Conservation (phyloP, 2,113 vertebrate species). For the human (Homo sapiens) region DNA sequence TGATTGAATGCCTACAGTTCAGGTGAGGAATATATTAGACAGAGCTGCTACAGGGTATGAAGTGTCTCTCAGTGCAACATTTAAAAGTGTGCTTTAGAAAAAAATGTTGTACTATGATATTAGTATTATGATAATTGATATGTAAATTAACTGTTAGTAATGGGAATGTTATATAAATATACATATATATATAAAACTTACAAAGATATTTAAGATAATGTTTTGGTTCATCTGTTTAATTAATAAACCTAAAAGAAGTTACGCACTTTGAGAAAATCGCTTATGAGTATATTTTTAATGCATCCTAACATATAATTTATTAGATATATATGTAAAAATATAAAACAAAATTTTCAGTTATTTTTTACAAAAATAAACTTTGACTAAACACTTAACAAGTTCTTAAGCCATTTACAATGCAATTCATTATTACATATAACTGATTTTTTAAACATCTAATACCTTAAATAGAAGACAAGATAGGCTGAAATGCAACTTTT, state of each 20-base stretch:
- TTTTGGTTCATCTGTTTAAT: neutral
- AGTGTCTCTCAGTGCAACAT: neutral
- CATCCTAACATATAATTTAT: neutral
- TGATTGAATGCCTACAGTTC: neutral
- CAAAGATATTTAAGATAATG: neutral
- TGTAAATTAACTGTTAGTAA: neutral
- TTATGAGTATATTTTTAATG: neutral
- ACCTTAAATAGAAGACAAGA: neutral
- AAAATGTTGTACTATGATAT: neutral
- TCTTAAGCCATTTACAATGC: neutral
- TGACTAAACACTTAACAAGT: neutral
- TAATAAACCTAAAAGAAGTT: neutral
- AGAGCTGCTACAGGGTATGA: accelerated
- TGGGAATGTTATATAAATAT: neutral
- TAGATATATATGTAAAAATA: neutral
- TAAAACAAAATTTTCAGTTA: neutral
- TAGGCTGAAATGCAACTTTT: neutral
- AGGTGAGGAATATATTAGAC: neutral
- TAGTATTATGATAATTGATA: neutral
- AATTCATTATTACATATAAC: neutral
- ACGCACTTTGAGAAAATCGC: neutral
- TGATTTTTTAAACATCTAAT: neutral
- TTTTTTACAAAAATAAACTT: neutral
- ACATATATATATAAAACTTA: neutral
- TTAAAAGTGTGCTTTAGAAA: neutral